A percentile compares a stretch with the other conserved stretches of the same genome.
These are phyloP conservation scores for Agelastica alni DNA, from an alignment of 2,888 invertebrate genomes.

Conservation along the genomic window DNA sequence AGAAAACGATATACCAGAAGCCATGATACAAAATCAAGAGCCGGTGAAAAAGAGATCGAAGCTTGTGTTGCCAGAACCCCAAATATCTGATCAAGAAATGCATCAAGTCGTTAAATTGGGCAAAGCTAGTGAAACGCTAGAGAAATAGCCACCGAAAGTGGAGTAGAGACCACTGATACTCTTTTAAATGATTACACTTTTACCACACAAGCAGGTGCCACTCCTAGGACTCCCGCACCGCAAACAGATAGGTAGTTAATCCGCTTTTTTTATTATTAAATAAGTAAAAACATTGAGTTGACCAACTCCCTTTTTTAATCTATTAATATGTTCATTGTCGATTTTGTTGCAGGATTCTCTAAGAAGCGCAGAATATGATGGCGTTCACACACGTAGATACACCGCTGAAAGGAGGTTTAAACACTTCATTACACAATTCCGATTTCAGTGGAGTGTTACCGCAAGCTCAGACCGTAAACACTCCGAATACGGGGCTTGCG, in stretches of 20 bases:
- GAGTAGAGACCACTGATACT: constrained; percentile 78
- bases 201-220: constrained; percentile 68
- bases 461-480: constrained; percentile 70
- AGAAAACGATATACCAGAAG: constrained; percentile 92
- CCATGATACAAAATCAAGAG: constrained; percentile 85
- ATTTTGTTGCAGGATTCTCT: constrained; percentile 69
- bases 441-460: constrained; percentile 88
- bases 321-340: background rate
- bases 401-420: constrained; percentile 92
- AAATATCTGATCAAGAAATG: constrained; percentile 91
- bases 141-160: constrained; percentile 81
- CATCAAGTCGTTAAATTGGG: constrained; percentile 94
- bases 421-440: constrained; percentile 88
- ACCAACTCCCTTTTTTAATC: background rate
- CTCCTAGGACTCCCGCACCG: constrained; percentile 85
- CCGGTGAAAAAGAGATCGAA: constrained; percentile 93
- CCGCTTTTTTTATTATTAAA: background rate
- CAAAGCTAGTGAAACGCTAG: constrained; percentile 88
- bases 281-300: too few relatives aligned
- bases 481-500: constrained; percentile 89
- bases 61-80: constrained; percentile 93
- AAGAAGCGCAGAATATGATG: constrained; percentile 99
- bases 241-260: constrained; percentile 67
- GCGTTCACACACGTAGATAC: constrained; percentile 97
- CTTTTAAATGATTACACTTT: constrained; percentile 90